Evolutionary conservation across 2,888 invertebrate species (phyloP).

Genomic region (Nesidiocoris tenuis): DNA sequence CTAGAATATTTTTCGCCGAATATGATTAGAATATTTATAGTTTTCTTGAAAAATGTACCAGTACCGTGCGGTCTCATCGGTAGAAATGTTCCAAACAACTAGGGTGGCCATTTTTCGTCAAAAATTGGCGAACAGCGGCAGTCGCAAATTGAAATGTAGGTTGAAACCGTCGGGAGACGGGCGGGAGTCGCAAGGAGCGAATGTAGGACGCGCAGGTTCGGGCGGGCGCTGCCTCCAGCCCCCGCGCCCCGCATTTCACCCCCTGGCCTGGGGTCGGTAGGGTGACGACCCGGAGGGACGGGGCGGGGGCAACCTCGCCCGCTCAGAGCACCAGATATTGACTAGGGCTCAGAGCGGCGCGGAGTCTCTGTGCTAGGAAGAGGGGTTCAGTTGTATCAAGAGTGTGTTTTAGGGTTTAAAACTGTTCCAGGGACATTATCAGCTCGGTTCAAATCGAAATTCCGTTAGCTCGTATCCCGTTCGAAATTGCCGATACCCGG

Average conservation of each 20-base stretch:
- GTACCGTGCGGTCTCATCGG: no score
- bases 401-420: slow-evolving; percentile 9
- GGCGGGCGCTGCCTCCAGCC: neutral
- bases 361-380: slow-evolving; percentile 35
- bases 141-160: slow-evolving; percentile 37
- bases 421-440: neutral
- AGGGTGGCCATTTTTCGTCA: no score
- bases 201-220: slow-evolving; percentile 40
- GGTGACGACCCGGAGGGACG: neutral
- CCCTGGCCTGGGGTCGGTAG: neutral
- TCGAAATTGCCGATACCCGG: neutral
- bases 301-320: slow-evolving; percentile 15
- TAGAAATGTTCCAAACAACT: no score
- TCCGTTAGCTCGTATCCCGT: neutral
- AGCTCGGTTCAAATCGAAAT: neutral
- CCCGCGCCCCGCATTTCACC: neutral
- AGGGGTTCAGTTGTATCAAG: slow-evolving; percentile 24
- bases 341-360: slow-evolving; percentile 40
- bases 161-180: slow-evolving; percentile 24
- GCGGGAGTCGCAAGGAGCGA: neutral
- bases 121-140: no score
- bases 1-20: no score
- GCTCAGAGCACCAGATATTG: slow-evolving; percentile 35
- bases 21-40: no score
- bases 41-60: no score